These are phyloP conservation scores for Archilochus colubris DNA, from an alignment of 2,113 vertebrate genomes.

Conservation along the genomic window DNA sequence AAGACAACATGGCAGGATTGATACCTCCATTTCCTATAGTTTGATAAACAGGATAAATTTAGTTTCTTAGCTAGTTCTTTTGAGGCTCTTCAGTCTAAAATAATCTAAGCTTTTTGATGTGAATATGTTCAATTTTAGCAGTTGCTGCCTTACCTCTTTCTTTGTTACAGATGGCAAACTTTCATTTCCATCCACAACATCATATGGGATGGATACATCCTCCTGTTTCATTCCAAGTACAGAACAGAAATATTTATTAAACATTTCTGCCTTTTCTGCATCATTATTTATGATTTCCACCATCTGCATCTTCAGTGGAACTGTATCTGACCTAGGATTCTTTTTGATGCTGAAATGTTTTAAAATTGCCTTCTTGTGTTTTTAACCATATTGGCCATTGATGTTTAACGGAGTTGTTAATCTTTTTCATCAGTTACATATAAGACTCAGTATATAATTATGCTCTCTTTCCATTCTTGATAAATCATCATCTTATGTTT, in stretches of 20 bases:
- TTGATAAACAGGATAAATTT: not conserved
- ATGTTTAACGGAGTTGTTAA: constrained; percentile 11
- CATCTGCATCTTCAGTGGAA: constrained; percentile 60
- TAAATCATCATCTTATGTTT: not conserved
- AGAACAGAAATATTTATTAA: constrained; percentile 71
- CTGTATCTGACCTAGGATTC: constrained; percentile 54
- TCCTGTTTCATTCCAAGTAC: constrained; percentile 54
- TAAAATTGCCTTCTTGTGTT: constrained; percentile 33
- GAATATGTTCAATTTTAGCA: constrained; percentile 21
- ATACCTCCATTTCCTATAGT: not conserved
- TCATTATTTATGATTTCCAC: constrained; percentile 64
- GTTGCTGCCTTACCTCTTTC: constrained; percentile 64
- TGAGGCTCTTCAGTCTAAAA: constrained; percentile 13
- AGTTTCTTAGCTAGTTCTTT: not conserved
- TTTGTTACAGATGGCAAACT: constrained; percentile 73
- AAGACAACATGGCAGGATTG: not conserved
- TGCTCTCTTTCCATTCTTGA: not conserved
- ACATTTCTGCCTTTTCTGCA: constrained; percentile 55
- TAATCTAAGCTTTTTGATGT: constrained; percentile 1
- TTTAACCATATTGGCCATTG: constrained; percentile 59
- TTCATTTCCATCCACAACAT: constrained; percentile 65
- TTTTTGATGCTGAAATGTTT: constrained; percentile 58
- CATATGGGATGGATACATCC: constrained; percentile 66
- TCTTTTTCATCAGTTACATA: not conserved
- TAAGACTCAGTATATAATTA: not conserved